A percentile compares a stretch with the other conserved stretches of the same genome.
These are phyloP conservation scores for Campylomormyrus tamandua DNA, from an alignment of 2,113 vertebrate species.

Conservation along the genomic window DNA sequence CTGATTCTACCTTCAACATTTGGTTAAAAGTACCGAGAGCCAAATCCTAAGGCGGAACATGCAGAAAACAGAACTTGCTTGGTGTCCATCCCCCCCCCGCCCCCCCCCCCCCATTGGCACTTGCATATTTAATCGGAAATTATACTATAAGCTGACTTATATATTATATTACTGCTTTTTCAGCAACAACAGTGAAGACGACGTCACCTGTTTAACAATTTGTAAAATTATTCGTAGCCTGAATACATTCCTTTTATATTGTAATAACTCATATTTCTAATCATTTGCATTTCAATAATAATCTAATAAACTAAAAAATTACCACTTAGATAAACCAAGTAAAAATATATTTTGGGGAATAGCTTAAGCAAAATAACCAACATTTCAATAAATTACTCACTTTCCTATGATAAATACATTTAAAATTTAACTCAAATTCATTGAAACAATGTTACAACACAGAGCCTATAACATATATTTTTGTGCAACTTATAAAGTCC, in stretches of 20 bases:
- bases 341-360: conserved; percentile 1
- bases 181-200: neutral
- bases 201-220: neutral
- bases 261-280: neutral
- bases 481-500: neutral
- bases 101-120: neutral
- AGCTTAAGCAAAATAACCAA: neutral
- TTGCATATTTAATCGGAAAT: neutral
- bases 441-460: neutral
- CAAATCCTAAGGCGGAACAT: neutral
- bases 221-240: neutral
- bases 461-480: neutral
- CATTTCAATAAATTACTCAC: neutral
- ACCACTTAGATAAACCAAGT: neutral
- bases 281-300: neutral
- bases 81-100: neutral
- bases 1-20: neutral
- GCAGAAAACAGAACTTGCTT: neutral
- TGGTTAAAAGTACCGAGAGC: neutral
- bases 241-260: neutral
- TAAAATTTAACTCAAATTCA: neutral
- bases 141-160: neutral
- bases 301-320: neutral
- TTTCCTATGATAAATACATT: conserved; percentile 28
- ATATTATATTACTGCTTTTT: neutral